A percentile compares a stretch with the other conserved stretches of the same genome.
These are phyloP conservation scores for Drosophila rubida DNA, from an alignment of 2,888 invertebrate genomes.

Conservation along the genomic window DNA sequence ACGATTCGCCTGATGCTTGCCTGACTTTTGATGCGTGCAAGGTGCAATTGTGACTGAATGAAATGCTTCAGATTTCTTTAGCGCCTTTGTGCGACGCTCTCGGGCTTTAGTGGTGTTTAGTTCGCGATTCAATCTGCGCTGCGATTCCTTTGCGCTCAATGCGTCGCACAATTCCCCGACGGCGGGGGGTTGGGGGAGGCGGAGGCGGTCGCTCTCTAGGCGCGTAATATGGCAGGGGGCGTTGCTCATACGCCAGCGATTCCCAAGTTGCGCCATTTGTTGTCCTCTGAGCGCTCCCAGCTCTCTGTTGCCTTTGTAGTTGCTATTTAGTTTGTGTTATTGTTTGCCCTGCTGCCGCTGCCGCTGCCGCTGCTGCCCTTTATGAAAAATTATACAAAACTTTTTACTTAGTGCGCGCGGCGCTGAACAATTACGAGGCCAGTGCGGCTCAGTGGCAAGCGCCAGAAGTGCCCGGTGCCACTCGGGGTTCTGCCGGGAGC, in stretches of 20 bases:
- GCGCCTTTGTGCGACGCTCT: not conserved
- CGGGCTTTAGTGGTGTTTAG: not conserved
- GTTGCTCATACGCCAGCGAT: conserved; percentile 64
- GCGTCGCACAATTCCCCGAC: conserved; percentile 15
- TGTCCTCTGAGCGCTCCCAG: conserved; percentile 22
- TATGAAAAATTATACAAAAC: conserved; percentile 76
- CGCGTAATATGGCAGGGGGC: conserved; percentile 45
- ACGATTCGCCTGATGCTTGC: no score
- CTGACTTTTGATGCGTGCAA: no score
- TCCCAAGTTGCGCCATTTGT: conserved; percentile 64
- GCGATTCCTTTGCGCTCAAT: conserved; percentile 16
- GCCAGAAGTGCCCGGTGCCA: not conserved
- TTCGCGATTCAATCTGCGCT: conserved; percentile 11
- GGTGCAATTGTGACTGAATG: not conserved
- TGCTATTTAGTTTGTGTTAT: conserved; percentile 47
- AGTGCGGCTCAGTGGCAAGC: conserved; percentile 22
- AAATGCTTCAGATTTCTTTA: conserved; percentile 1
- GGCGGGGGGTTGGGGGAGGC: conserved; percentile 2
- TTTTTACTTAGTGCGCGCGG: conserved; percentile 71
- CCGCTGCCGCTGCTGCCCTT: conserved; percentile 38
- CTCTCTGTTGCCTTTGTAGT: conserved; percentile 38
- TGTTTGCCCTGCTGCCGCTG: conserved; percentile 34
- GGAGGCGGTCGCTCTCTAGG: conserved; percentile 7
- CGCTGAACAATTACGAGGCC: conserved; percentile 68
- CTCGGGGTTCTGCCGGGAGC: not conserved